A percentile compares a stretch with the other conserved stretches of the same genome.
Conservation (phyloP, 64 coral and sea anemone genomes). For the Acropora yongei region DNA sequence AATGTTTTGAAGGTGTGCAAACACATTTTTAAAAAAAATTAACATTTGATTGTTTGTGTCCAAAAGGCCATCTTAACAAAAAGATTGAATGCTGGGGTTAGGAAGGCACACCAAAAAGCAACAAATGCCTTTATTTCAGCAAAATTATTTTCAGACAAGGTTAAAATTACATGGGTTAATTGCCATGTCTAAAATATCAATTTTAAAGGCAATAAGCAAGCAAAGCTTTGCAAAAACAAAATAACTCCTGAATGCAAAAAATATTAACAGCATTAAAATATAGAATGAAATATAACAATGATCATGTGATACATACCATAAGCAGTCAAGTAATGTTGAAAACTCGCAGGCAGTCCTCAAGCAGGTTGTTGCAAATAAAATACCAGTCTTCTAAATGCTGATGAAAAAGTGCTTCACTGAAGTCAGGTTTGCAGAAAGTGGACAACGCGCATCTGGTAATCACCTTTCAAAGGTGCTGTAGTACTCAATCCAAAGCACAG, state of each 20-base stretch:
- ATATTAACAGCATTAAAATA: not conserved
- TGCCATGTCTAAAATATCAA: not conserved
- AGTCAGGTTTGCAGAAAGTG: not conserved
- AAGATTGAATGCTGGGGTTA: too few relatives aligned
- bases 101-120: too few relatives aligned
- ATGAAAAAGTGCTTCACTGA: not conserved
- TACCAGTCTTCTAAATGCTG: not conserved
- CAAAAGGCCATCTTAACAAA: too few relatives aligned
- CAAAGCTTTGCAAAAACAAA: not conserved
- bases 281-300: constrained; percentile 15
- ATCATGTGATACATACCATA: constrained; percentile 28
- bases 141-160: not conserved
- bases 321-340: constrained; percentile 8
- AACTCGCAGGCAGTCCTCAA: constrained; percentile 4
- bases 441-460: not conserved
- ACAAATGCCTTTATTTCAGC: too few relatives aligned
- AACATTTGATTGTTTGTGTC: too few relatives aligned
- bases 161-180: not conserved
- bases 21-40: too few relatives aligned
- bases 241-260: not conserved
- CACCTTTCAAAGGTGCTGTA: not conserved
- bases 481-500: not conserved
- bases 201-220: not conserved
- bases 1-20: too few relatives aligned
- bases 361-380: not conserved